These are phyloP conservation scores for Drosophila albomicans DNA, from an alignment of 1,140 invertebrate species.

Conservation along the genomic window DNA sequence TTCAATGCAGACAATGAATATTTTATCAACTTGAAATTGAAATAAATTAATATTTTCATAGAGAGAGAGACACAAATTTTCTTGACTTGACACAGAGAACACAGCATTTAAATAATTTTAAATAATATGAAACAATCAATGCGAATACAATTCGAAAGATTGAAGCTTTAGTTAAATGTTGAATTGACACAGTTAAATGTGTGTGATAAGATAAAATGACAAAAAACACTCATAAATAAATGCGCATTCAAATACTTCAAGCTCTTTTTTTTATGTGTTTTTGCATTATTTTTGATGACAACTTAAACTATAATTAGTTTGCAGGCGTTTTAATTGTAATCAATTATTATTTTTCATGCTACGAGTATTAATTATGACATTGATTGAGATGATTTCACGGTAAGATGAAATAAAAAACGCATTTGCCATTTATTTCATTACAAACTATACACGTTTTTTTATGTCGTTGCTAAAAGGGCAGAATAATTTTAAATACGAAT, in stretches of 20 bases:
- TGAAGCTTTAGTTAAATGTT: neutral
- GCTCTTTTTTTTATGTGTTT: neutral
- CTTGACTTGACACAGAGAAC: too few species aligned
- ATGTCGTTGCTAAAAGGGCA: neutral
- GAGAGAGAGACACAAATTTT: too few species aligned
- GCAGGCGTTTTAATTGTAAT: slow-evolving; percentile 27
- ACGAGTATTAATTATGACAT: slow-evolving; percentile 36
- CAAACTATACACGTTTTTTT: neutral
- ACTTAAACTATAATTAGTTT: slow-evolving; percentile 29
- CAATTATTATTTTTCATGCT: slow-evolving; percentile 27
- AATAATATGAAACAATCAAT: neutral
- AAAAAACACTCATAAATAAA: neutral
- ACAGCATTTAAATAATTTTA: neutral
- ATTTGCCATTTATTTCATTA: slow-evolving; percentile 19
- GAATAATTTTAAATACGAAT: slow-evolving; percentile 31
- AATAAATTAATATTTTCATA: too few species aligned
- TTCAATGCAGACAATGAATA: too few species aligned
- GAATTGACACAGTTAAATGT: neutral
- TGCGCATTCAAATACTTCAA: neutral
- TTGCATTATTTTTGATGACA: neutral
- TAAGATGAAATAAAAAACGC: slow-evolving; percentile 13
- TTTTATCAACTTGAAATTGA: too few species aligned
- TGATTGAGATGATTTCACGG: slow-evolving; percentile 33
- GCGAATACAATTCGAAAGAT: neutral
- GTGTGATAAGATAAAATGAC: neutral